Base-by-base conservation (phyloP, 2,888 invertebrate species). In the Microctonus brassicae region DNA sequence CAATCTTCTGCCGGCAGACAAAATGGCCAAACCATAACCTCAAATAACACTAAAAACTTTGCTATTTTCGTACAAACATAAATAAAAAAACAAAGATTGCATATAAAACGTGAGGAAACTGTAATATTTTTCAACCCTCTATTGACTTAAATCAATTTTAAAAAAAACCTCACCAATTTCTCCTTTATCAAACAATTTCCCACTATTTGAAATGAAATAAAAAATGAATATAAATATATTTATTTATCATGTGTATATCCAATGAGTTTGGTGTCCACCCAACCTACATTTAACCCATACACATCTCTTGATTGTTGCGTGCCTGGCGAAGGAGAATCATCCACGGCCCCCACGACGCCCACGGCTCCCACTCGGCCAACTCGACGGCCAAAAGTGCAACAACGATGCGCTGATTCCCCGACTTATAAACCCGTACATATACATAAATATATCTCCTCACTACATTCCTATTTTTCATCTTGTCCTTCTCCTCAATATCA, bases 331-430 rank as follows among this genome's bases (percentile, higher is more conserved):
- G 77, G 71, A 78, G 77, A 77, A n/a, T n/a, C n/a, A 81, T 78
- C 78, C 57, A 24, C 67, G 70, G 69, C 77, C 77, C 78, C 77
- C 75, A 70, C 77, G 77, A 79, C 79, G 80, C 79, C 80, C 80
- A 76, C 80, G 77, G 79, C 82, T 80, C 81, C 83, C 79, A 82
- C 82, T 78, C 76, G 69, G 71, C 68, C 60, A 73, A 72, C 65
- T 71, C 63, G 58, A 73, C 72, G 66, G 78, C 77, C 77, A 77
- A 78, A 78, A 77, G 77, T 79, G 78, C 78, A 79, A 70, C 76
- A 72, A 52, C 72, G 73, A 74, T 70, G 60, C 73, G 72, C 72
- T 70, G 63, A 75, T 75, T 73, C 64, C 57, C 70, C 62, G 70
- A 62, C 68, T 70, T 70, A 68, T 65, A 63, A 65, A 17, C 17